Evolutionary conservation across 92 coral and sea anemone species (phyloP).

Genomic region (Epizoanthus rinbou): DNA sequence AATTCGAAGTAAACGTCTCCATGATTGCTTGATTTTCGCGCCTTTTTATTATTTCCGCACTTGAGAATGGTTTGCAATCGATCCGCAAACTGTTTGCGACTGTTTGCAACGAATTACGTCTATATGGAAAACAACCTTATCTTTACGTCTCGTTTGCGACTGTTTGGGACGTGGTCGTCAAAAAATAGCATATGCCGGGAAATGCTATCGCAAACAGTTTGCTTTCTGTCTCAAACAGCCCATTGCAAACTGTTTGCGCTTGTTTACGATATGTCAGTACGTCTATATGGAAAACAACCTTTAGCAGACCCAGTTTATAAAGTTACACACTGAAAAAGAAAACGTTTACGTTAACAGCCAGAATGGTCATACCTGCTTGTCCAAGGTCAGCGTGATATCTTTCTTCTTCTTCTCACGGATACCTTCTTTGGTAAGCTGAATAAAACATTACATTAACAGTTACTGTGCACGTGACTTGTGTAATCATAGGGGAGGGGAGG

Average conservation of each 20-base stretch:
- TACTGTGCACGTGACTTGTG: not conserved
- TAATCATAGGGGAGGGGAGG: not conserved
- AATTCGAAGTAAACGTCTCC: slow-evolving; percentile 19
- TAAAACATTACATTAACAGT: not conserved
- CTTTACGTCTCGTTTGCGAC: no score
- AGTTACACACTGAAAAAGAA: no score
- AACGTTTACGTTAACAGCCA: no score
- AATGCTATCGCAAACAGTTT: no score
- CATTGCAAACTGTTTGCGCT: no score
- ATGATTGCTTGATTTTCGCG: slow-evolving; percentile 27
- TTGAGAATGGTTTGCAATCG: slow-evolving; percentile 22
- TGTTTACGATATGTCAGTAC: no score
- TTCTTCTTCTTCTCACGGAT: slow-evolving; percentile 77
- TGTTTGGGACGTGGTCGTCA: no score
- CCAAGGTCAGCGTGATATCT: slow-evolving; percentile 84
- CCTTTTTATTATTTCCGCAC: not conserved
- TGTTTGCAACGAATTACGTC: slow-evolving; percentile 11
- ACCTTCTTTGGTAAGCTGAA: slow-evolving; percentile 81
- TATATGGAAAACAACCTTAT: no score
- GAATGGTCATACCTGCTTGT: slow-evolving; percentile 78
- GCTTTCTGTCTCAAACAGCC: no score
- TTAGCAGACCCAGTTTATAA: no score
- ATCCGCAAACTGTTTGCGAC: slow-evolving; percentile 20
- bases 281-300: no score
- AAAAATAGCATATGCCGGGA: no score